Percentiles rank a stretch among this genome's conserved stretches.
Evolutionary conservation across 2,888 invertebrate species (phyloP).

Genomic region (Polydrusus cervinus): DNA sequence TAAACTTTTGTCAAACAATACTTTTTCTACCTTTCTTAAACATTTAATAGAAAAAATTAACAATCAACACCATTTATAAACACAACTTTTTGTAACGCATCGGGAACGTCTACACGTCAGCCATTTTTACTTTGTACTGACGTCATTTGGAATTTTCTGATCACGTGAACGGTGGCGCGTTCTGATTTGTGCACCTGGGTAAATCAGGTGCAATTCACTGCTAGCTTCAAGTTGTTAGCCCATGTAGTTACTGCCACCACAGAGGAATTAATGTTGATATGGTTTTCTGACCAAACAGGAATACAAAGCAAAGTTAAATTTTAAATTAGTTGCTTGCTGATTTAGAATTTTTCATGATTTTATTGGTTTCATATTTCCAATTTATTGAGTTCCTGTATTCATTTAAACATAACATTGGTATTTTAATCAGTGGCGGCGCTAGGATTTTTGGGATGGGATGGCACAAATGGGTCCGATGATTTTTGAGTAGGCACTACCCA

Average conservation of each 20-base stretch:
- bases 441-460: no score
- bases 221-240: constrained; percentile 3
- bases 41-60: constrained; percentile 33
- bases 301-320: no score
- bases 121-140: constrained; percentile 29
- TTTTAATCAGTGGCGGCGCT: no score
- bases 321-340: no score
- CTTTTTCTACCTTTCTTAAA: neutral
- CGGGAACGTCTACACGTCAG: constrained; percentile 19
- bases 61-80: constrained; percentile 12
- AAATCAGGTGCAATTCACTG: constrained; percentile 2
- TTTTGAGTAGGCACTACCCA: no score
- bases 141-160: constrained; percentile 10
- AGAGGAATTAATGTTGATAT: no score
- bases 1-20: neutral
- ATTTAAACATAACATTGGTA: no score
- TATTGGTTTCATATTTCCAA: no score
- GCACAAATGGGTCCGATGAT: no score
- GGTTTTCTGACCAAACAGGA: no score
- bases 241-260: constrained; percentile 1
- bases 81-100: constrained; percentile 24
- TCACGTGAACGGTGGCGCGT: constrained; percentile 33
- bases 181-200: constrained; percentile 17
- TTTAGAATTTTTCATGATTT: no score
- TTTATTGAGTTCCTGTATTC: no score